Percentiles rank a stretch among this genome's conserved stretches.
Conservation (phyloP, 1,140 invertebrate genomes). For the Harlomillsia oculata region DNA sequence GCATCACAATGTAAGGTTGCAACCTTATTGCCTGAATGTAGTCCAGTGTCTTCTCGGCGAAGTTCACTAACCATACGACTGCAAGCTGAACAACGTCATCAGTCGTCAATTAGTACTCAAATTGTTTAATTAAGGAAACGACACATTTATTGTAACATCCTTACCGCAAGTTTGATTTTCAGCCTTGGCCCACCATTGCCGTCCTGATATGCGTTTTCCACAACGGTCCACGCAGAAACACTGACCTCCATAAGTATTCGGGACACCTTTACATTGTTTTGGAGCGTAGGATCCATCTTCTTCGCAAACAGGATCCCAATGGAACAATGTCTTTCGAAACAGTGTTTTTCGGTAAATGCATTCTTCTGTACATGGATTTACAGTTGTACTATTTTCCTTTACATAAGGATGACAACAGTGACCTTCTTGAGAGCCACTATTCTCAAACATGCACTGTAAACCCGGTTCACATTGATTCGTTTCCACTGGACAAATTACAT, state of each 20-base stretch:
- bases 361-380: not conserved
- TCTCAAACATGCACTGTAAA: not conserved
- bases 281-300: conserved; percentile 24
- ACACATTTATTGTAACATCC: not conserved
- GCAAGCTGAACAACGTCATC: conserved; percentile 43
- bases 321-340: not conserved
- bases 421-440: not conserved
- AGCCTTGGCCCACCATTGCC: conserved; percentile 36
- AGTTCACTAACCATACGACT: conserved; percentile 47
- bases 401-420: not conserved
- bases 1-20: conserved; percentile 32
- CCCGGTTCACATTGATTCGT: conserved; percentile 12
- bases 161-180: conserved; percentile 42
- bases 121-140: not conserved
- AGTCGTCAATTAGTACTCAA: not conserved
- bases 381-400: not conserved
- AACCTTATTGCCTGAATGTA: no score
- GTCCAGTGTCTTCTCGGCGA: conserved; percentile 37
- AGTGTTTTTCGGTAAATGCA: not conserved
- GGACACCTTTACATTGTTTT: conserved; percentile 30
- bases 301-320: conserved; percentile 29
- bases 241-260: conserved; percentile 9
- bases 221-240: conserved; percentile 29
- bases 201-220: conserved; percentile 29
- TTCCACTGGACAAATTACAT: conserved; percentile 5